These are phyloP conservation scores for Aix galericulata DNA, from an alignment of 2,113 vertebrate species.

Conservation along the genomic window DNA sequence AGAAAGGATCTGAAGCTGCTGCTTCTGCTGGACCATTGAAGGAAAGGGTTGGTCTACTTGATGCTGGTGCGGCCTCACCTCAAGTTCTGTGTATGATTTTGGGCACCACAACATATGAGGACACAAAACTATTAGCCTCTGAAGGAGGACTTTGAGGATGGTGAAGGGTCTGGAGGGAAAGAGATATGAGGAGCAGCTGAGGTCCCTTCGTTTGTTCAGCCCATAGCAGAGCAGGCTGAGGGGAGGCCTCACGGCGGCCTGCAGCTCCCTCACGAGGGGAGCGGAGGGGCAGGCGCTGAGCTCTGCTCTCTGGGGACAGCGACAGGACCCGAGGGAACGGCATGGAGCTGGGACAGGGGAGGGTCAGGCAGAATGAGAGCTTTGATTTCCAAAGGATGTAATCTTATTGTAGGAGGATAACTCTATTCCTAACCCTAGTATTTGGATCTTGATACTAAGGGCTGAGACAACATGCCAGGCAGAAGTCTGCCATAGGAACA, in stretches of 20 bases:
- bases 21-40: not conserved
- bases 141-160: no score
- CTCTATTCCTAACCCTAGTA: not conserved
- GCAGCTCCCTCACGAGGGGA: not conserved
- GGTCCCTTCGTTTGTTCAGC: no score
- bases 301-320: not conserved
- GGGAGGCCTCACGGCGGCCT: not conserved
- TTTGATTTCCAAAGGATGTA: accelerated
- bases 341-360: not conserved
- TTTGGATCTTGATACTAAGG: not conserved
- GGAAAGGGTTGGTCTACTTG: not conserved
- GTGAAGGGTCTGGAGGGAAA: no score
- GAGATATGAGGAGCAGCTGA: no score
- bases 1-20: not conserved
- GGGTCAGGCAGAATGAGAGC: accelerated
- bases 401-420: not conserved
- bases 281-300: not conserved
- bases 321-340: not conserved
- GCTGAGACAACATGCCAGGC: not conserved
- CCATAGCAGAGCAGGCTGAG: not conserved
- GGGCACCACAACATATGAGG: no score
- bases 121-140: no score
- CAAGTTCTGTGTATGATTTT: no score
- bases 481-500: not conserved
- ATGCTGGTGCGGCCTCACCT: no score